phyloP scores from a whole-genome alignment of 2,797 vertebrate species.

The Platyrinchus mystaceus region DNA sequence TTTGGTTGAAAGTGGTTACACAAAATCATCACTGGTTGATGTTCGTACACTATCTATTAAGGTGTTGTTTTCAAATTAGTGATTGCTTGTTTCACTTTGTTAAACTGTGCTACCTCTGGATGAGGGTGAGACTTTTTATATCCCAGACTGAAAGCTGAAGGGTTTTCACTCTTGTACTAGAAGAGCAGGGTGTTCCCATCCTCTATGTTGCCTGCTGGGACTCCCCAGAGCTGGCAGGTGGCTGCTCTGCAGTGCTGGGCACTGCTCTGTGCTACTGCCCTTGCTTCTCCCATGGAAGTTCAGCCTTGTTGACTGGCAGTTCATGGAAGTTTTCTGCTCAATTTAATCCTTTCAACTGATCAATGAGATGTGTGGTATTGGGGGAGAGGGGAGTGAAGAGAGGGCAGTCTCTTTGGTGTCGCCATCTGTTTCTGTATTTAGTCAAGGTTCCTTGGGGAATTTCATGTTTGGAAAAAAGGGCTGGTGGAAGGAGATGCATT shows the following conservation, averaged over 20 bases:
- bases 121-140: not conserved
- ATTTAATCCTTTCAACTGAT: slow-evolving; percentile 45
- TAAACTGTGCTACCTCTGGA: not conserved
- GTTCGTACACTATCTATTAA: not conserved
- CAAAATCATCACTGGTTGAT: not conserved
- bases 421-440: slow-evolving; percentile 56
- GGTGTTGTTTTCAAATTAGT: not conserved
- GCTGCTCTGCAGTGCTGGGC: not conserved
- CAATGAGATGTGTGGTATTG: not conserved
- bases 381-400: not conserved
- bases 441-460: slow-evolving; percentile 6
- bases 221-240: not conserved
- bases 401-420: not conserved
- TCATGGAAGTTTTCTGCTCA: slow-evolving; percentile 30
- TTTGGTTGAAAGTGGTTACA: not conserved
- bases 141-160: not conserved
- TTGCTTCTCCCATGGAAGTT: not conserved
- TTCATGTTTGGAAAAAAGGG: slow-evolving; percentile 6
- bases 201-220: not conserved
- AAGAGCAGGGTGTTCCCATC: not conserved
- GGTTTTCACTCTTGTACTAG: not conserved
- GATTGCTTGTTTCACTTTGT: not conserved
- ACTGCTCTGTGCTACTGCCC: not conserved
- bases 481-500: slow-evolving; percentile 16
- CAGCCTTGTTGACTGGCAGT: not conserved